These are phyloP conservation scores for Pachyrhynchus sulphureomaculatus DNA, from an alignment of 1,140 invertebrate species.

Conservation along the genomic window DNA sequence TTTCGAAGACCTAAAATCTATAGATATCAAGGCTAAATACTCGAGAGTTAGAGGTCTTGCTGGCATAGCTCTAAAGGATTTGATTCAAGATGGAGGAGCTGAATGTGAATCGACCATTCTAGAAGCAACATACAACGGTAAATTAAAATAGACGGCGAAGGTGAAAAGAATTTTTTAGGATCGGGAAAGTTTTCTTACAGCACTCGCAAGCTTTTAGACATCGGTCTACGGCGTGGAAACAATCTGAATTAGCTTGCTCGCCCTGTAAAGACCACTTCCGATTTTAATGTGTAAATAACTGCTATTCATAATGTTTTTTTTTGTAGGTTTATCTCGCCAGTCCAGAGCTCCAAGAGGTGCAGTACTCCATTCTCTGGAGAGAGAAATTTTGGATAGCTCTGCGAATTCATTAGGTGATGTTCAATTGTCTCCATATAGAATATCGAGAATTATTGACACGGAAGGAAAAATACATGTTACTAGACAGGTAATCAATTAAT, in stretches of 20 bases:
- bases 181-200: too few relatives aligned
- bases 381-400: conserved; percentile 56
- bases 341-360: conserved; percentile 58
- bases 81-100: conserved; percentile 52
- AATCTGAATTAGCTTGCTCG: too few relatives aligned
- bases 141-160: not conserved
- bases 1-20: conserved; percentile 72
- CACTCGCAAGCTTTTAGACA: too few relatives aligned
- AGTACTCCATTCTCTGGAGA: conserved; percentile 57
- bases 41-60: conserved; percentile 57
- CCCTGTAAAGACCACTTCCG: too few relatives aligned
- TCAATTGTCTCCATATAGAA: conserved; percentile 70
- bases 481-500: conserved; percentile 57
- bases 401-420: conserved; percentile 56
- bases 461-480: conserved; percentile 70
- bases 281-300: too few relatives aligned
- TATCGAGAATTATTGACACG: conserved; percentile 70
- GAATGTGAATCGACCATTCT: conserved; percentile 54
- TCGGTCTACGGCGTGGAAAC: too few relatives aligned
- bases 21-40: conserved; percentile 73
- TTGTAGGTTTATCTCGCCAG: conserved; percentile 54
- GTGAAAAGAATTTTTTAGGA: not conserved
- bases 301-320: not conserved
- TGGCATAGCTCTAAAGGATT: conserved; percentile 55
- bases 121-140: conserved; percentile 52